phyloP scores from a whole-genome alignment of 2,797 vertebrate species.

The Ciconia nigra region DNA sequence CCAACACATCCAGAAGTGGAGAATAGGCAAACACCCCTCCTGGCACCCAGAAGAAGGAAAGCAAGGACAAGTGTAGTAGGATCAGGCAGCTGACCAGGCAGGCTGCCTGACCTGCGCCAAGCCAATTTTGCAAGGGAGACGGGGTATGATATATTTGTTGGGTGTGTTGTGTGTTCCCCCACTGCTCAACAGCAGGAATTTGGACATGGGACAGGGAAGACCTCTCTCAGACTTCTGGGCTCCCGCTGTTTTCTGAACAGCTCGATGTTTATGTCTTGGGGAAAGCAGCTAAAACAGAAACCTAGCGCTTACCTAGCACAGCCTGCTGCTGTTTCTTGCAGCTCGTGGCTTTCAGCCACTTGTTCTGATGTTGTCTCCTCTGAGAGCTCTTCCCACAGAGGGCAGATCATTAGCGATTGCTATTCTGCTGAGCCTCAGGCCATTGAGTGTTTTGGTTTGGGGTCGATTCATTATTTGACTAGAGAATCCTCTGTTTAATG shows the following conservation, averaged over 20 bases:
- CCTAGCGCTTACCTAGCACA: background rate
- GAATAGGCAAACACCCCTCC: background rate
- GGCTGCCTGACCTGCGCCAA: background rate
- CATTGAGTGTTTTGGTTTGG: background rate
- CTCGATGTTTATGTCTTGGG: background rate
- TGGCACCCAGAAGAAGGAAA: background rate
- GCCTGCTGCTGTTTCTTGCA: background rate
- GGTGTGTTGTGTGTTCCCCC: fast-evolving
- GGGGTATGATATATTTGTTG: background rate
- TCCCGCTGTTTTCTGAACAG: background rate
- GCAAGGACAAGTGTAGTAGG: background rate
- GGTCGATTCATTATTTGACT: background rate
- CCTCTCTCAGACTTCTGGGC: background rate
- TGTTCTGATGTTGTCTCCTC: background rate
- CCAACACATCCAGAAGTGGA: background rate
- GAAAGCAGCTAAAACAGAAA: background rate
- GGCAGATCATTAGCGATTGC: background rate
- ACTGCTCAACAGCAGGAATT: background rate
- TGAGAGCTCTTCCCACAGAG: background rate
- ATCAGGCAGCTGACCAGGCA: background rate
- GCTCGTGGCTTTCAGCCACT: background rate
- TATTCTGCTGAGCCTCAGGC: background rate
- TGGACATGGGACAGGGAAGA: background rate
- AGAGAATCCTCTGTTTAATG: background rate
- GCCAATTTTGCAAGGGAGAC: background rate